A percentile compares a stretch with the other conserved stretches of the same genome.
These are phyloP conservation scores for Ibycter americanus DNA, from an alignment of 2,797 vertebrate species.

Conservation along the genomic window DNA sequence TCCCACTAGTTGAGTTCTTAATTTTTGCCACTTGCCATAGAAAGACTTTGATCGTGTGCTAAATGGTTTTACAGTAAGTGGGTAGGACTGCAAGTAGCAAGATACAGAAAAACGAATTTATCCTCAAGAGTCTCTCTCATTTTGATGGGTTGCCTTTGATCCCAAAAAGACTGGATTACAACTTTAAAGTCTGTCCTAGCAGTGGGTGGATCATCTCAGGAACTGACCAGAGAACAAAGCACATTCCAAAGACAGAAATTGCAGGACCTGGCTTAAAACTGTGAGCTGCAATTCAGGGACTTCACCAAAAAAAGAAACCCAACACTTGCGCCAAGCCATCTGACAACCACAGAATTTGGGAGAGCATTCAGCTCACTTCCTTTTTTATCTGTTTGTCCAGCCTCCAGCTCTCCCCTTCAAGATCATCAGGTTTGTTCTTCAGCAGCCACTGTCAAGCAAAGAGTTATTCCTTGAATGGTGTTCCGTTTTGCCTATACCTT, in stretches of 20 bases:
- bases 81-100: neutral
- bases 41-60: neutral
- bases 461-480: neutral
- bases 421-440: neutral
- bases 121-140: neutral
- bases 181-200: neutral
- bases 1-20: neutral
- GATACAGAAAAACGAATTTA: neutral
- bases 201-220: slow-evolving; percentile 17
- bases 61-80: neutral
- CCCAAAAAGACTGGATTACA: neutral
- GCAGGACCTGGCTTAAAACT: slow-evolving; percentile 18
- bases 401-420: neutral
- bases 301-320: slow-evolving; percentile 26
- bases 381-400: slow-evolving; percentile 8
- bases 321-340: slow-evolving; percentile 2
- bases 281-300: neutral
- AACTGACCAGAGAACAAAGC: slow-evolving; percentile 29
- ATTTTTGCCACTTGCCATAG: slow-evolving; percentile 17
- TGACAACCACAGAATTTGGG: slow-evolving; percentile 37
- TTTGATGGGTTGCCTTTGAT: slow-evolving; percentile 26
- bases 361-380: slow-evolving; percentile 4
- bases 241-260: slow-evolving; percentile 28
- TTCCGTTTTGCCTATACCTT: neutral
- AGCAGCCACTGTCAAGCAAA: neutral